These are phyloP conservation scores for Eupelmus urozonus DNA, from an alignment of 2,888 invertebrate genomes.

Conservation along the genomic window DNA sequence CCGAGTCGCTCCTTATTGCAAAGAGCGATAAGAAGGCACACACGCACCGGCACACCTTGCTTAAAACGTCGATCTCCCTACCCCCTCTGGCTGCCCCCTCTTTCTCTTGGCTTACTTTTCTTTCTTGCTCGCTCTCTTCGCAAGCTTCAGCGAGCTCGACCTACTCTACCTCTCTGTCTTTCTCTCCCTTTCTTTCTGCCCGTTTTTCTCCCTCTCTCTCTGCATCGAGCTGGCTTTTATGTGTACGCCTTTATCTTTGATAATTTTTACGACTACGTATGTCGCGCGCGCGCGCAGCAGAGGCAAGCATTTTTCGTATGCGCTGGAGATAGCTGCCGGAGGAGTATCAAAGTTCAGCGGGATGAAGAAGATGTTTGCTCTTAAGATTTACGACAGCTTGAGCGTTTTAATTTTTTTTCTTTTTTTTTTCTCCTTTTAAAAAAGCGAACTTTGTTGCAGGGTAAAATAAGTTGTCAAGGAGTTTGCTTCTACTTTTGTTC, in stretches of 20 bases:
- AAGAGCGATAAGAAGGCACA: conserved; percentile 52
- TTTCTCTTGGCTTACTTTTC: conserved; percentile 33
- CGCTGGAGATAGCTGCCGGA: background rate
- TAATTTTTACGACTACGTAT: conserved; percentile 37
- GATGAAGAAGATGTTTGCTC: no score
- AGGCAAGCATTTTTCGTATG: background rate
- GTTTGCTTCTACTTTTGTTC: no score
- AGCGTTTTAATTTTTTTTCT: no score
- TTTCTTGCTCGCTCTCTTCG: conserved; percentile 3
- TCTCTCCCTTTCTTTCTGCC: background rate
- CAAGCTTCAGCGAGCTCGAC: conserved; percentile 1
- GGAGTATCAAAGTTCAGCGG: background rate
- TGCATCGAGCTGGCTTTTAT: background rate
- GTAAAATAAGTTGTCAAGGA: no score
- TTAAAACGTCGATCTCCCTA: conserved; percentile 48
- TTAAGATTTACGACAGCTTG: background rate
- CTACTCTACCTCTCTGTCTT: conserved; percentile 26
- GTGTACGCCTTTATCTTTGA: conserved; percentile 29
- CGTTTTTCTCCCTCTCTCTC: background rate
- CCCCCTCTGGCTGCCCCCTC: background rate
- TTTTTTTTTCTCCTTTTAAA: background rate
- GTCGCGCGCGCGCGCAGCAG: background rate
- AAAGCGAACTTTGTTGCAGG: no score
- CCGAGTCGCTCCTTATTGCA: conserved; percentile 44
- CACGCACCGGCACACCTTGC: conserved; percentile 50